Evolutionary conservation across 2,113 vertebrate genomes (phyloP), one percentile per base, ranked within the genome.

Genomic region (Scomber colias): DNA sequence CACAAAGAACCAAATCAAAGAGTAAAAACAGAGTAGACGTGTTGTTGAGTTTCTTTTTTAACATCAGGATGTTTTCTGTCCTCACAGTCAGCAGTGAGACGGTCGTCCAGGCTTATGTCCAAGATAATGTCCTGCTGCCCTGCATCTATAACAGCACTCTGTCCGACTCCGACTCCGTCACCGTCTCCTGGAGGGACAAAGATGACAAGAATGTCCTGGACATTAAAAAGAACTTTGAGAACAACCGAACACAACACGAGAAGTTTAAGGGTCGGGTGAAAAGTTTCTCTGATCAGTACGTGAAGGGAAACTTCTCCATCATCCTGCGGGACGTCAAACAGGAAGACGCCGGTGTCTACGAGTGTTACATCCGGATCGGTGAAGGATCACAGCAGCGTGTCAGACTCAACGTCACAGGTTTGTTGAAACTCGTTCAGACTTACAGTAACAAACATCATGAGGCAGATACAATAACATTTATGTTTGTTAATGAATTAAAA

Each of bases 231-330:
- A 17, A 17, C 3, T 5, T 11, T 3, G 5, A 11, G 2, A 1
- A 19, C 0, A 0, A 0, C 1, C 0, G 0, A 8, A 2, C 14
- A 0, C 67, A 56, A 16, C 9, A 24, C 24, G 0, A 0, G 14
- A n/a, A 5, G 0, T 77, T 60, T 27, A 35, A 4, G 16, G 4
- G 2, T 4, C 53, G 67, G 0, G 61, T 66, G 5, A 0, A 0
- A 0, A 77, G 67, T 17, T 71, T 49, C 0, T 15, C 11, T 2
- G 3, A 40, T 0, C 2, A 4, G 0, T 66, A 66, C n/a, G 0
- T 3, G 21, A 8, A 2, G 0, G 67, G 73, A 11, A 82, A 76
- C 66, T 78, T 78, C 57, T 70, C 75, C 35, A 13, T 78, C 49
- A 0, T 2, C 40, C 4, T 79, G 14, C 7, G 2, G n/a, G 0